A percentile compares a stretch with the other conserved stretches of the same genome.
These are phyloP conservation scores for Acrobasis suavella DNA, from an alignment of 2,888 invertebrate species.

Conservation along the genomic window DNA sequence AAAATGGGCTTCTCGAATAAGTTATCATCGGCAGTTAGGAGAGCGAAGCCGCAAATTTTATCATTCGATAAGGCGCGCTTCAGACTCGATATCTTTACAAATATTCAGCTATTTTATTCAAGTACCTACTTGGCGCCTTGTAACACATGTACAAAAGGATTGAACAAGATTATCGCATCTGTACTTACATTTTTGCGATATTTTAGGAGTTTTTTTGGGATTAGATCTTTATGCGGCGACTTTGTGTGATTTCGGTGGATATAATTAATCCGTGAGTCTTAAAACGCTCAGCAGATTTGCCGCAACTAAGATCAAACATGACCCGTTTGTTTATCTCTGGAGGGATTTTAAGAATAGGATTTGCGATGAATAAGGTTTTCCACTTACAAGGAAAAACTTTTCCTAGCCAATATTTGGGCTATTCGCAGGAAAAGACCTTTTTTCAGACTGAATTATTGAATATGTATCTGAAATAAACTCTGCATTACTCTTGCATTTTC, in stretches of 20 bases:
- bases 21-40: slow-evolving; percentile 72
- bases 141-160: slow-evolving; percentile 8
- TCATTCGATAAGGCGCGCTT: slow-evolving; percentile 54
- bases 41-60: slow-evolving; percentile 59
- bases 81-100: slow-evolving; percentile 42
- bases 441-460: no score
- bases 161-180: not conserved
- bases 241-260: slow-evolving; percentile 7
- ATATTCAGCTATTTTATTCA: slow-evolving; percentile 29
- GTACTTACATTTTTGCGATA: not conserved
- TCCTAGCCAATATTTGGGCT: not conserved
- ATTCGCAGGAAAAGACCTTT: not conserved
- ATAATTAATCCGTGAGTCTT: not conserved
- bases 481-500: no score
- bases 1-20: slow-evolving; percentile 69
- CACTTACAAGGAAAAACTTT: not conserved
- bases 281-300: not conserved
- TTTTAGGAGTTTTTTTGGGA: not conserved
- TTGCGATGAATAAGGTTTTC: not conserved
- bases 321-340: slow-evolving; percentile 2
- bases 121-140: not conserved
- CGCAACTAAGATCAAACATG: slow-evolving; percentile 2
- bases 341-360: not conserved
- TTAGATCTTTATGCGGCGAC: not conserved
- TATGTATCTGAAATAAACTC: no score